Evolutionary conservation across 2,113 vertebrate genomes (phyloP).

Genomic region (Rana temporaria): DNA sequence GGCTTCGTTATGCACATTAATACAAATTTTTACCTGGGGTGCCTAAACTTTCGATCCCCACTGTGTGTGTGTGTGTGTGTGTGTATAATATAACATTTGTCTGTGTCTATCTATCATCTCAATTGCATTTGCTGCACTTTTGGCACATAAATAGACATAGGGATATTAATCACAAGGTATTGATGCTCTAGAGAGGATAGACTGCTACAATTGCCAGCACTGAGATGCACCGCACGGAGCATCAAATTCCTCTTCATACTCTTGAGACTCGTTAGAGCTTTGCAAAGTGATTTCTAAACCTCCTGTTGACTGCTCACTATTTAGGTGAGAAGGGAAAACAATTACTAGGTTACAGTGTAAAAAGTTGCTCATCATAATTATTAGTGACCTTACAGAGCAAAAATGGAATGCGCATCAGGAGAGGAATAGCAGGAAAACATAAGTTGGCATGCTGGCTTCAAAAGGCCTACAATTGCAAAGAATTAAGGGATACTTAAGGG

Average conservation of each 20-base stretch:
- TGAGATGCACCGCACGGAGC: constrained; percentile 3
- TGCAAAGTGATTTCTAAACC: constrained; percentile 41
- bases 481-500: no score
- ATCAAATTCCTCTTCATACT: constrained; percentile 28
- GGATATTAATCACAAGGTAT: constrained; percentile 11
- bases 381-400: neutral
- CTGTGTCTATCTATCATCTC: no score
- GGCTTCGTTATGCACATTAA: no score
- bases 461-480: no score
- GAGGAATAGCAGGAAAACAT: no score
- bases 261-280: constrained; percentile 24
- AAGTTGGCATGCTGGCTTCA: no score
- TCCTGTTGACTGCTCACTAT: neutral
- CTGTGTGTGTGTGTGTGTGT: no score
- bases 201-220: neutral
- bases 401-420: neutral
- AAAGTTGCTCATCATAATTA: neutral
- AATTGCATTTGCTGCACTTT: no score
- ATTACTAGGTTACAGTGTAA: neutral
- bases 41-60: no score
- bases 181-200: constrained; percentile 10
- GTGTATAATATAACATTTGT: no score
- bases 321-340: constrained; percentile 12
- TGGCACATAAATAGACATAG: neutral
- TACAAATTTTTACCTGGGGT: no score